Conservation (phyloP, 2,797 vertebrate species). For the Passerculus sandwichensis region DNA sequence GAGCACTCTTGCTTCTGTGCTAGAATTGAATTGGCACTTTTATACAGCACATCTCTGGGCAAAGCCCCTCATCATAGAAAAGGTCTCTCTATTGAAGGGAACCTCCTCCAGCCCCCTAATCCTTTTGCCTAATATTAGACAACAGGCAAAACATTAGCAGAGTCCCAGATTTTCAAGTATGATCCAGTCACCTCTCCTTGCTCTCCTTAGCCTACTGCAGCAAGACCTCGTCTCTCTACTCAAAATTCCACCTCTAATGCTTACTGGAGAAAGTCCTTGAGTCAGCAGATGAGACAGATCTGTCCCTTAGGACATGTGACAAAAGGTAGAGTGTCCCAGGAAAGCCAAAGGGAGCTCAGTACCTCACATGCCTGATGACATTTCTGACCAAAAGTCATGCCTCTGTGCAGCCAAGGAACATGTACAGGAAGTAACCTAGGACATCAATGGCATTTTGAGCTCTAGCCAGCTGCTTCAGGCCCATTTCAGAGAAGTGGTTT, state of each 20-base stretch:
- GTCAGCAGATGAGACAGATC: neutral
- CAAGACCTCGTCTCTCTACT: neutral
- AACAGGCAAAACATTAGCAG: neutral
- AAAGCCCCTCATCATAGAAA: neutral
- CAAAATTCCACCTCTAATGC: neutral
- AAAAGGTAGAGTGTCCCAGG: neutral
- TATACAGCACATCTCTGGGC: neutral
- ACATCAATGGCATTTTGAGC: neutral
- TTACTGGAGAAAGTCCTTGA: neutral
- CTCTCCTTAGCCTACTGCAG: neutral
- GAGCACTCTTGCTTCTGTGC: neutral
- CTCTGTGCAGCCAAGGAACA: neutral
- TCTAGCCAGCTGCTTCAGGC: neutral
- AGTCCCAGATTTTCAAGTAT: neutral
- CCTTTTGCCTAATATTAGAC: neutral
- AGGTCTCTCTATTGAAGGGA: neutral
- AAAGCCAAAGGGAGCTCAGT: neutral
- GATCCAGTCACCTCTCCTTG: neutral
- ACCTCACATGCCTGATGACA: neutral
- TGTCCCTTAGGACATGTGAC: neutral
- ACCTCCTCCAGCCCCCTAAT: neutral
- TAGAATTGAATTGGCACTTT: neutral
- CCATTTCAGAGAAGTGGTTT: neutral
- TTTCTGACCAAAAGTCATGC: slow-evolving; percentile 6
- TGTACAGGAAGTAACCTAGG: neutral